Evolutionary conservation across 2,113 vertebrate genomes (phyloP), one percentile per base, ranked within the genome.

Genomic region (Columbina picui): DNA sequence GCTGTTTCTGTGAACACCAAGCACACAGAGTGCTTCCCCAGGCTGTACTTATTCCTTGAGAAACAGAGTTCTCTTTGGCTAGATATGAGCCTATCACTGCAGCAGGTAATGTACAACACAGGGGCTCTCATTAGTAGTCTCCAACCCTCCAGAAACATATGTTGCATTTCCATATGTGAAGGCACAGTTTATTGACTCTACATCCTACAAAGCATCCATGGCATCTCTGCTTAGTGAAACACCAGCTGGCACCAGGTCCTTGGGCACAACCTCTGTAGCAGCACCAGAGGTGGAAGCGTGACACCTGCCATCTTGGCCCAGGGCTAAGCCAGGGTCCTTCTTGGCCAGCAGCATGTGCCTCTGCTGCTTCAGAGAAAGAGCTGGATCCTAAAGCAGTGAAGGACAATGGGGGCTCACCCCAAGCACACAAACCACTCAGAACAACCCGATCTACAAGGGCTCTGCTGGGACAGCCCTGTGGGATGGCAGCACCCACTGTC

Each of bases 161-260:
- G 6, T 32, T 64, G 14, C 27, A 3, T 52, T 63, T 52, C 80
- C 2, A 0, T 7, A 6, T 3, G 10, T 59, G 41, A 82, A 70
- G 41, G 52, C 38, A 76, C 21, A 57, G 25, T 14, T 65, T 45
- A 14, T 12, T 73, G 39, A 70, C 27, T 14, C 2, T 77, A 2
- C 1, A 2, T 52, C 19, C 34, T 0, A 1, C 34, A 49, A 21
- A 56, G 10, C 14, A n/a, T 34, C 59, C n/a, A 14, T 0, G 0
- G 30, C 21, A 65, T 41, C 39, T 10, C 43, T 25, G 29, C 30
- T 14, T 49, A 14, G 25, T 61, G 45, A 61, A 65, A 52, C 15
- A 17, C 17, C 5, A 7, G 5, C 41, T 32, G 32, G 30, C 38
- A 53, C 22, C 19, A 34, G 34, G 12, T 34, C 38, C 43, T 53